Evolutionary conservation across 92 coral and sea anemone species (phyloP).

Genomic region (Parazoanthus atlanticus): DNA sequence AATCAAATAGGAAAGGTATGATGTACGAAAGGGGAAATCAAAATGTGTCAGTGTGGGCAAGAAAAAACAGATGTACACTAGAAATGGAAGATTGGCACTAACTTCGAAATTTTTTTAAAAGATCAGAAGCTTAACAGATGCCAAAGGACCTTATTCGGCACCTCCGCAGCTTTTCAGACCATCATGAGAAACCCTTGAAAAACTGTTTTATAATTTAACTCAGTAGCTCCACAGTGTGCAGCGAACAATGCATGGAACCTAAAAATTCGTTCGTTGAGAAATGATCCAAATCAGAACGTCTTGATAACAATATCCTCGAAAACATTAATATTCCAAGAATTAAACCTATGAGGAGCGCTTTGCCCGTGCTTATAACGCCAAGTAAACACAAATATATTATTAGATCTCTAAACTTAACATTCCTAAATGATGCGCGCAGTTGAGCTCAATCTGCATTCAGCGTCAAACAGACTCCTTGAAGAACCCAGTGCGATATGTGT

Average conservation of each 20-base stretch:
- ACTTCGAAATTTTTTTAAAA: no score
- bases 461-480: conserved; percentile 98
- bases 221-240: neutral
- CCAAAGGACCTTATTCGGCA: neutral
- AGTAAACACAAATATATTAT: neutral
- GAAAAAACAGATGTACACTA: no score
- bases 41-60: neutral
- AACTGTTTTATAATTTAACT: neutral
- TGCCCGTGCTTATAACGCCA: neutral
- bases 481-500: conserved; percentile 97
- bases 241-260: neutral
- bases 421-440: neutral
- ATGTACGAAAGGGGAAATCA: neutral
- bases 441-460: conserved; percentile 83
- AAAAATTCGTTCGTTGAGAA: neutral
- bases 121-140: neutral
- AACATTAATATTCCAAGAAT: neutral
- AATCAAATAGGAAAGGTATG: neutral
- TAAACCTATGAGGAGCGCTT: neutral
- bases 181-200: neutral
- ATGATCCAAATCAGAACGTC: neutral
- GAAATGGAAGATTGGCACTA: no score
- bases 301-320: neutral
- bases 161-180: neutral
- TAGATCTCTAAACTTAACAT: neutral